Base-by-base conservation (phyloP, 2,797 vertebrate genomes). In the Lateolabrax maculatus region DNA sequence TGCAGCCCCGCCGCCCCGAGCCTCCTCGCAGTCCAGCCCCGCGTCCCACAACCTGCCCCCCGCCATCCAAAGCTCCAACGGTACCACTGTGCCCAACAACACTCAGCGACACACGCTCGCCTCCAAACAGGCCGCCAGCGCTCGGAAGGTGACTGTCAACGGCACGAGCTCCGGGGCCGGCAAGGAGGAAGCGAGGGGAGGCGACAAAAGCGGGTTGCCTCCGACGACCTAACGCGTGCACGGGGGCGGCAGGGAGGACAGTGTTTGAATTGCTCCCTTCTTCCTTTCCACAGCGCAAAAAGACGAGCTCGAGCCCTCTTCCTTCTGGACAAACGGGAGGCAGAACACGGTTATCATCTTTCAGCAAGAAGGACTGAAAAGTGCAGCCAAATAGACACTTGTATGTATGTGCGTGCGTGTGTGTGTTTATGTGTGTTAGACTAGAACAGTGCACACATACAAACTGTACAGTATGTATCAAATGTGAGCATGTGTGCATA, bases 111-210 rank as follows among this genome's bases (percentile, higher is more conserved):
- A 95, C 83, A 63, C 92, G 0, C 92, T 92, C 18, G 83, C 94
- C 82, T 93, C 93, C 85, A 96, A 92, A 80, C 90, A 90, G 77
- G 82, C 79, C 55, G 34, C 75, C 78, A 77, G 51, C n/a, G 85
- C 94, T 58, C 96, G 97, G 80, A 98, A 98, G 94, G 93, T 97
- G 91, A 96, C 97, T 87, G 94, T 97, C 72, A 98, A 98, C 1
- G 97, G 98, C 82, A 95, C 94, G 0, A 88, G 92, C 87, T 88
- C 93, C 10, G 90, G 85, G 25, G 83, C 84, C 0, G 63, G 85
- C 66, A 92, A 93, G 70, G 94, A 87, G 78, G 93, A 93, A 80
- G 80, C 75, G 21, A 92, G 91, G 78, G 89, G 84, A 0, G 88
- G 84, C 2, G 93, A 93, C 75, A 94, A 94, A 90, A 90, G 93